phyloP scores from a whole-genome alignment of 2,797 vertebrate species.

The Columba guinea region DNA sequence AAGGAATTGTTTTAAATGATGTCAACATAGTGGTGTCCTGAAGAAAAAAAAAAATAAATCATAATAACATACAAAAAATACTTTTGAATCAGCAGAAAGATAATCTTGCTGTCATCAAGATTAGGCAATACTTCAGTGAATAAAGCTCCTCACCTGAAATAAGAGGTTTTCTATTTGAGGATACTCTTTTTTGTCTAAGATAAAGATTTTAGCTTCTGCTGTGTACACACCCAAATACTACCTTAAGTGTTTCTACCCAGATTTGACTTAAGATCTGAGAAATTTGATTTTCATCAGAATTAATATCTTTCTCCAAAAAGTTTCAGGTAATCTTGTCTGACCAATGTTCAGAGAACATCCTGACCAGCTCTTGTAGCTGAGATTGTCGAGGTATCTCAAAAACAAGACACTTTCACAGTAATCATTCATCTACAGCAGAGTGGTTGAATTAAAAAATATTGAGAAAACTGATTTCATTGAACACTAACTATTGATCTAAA shows the following conservation, averaged over 20 bases:
- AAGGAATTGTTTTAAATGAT: background rate
- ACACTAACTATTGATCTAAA: background rate
- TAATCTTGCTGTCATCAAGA: background rate
- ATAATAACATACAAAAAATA: background rate
- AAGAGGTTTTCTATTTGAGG: background rate
- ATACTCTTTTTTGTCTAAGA: background rate
- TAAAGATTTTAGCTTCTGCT: background rate
- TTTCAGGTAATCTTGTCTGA: background rate
- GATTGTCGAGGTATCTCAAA: background rate
- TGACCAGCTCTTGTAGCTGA: background rate
- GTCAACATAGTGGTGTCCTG: rapidly evolving
- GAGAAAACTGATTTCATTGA: background rate
- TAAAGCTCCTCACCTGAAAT: background rate
- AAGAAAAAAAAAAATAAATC: no score
- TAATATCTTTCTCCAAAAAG: background rate
- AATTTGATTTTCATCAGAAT: background rate
- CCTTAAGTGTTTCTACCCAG: background rate
- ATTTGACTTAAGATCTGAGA: background rate
- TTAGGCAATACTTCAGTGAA: background rate
- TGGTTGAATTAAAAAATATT: background rate
- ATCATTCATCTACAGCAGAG: background rate
- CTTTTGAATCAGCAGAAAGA: background rate
- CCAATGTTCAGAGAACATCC: background rate
- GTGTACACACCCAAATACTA: background rate
- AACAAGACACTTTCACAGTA: background rate